Percentiles rank a stretch among this genome's conserved stretches.
phyloP scores from a whole-genome alignment of 2,888 invertebrate species.

The Hermaeophaga mercurialis region DNA sequence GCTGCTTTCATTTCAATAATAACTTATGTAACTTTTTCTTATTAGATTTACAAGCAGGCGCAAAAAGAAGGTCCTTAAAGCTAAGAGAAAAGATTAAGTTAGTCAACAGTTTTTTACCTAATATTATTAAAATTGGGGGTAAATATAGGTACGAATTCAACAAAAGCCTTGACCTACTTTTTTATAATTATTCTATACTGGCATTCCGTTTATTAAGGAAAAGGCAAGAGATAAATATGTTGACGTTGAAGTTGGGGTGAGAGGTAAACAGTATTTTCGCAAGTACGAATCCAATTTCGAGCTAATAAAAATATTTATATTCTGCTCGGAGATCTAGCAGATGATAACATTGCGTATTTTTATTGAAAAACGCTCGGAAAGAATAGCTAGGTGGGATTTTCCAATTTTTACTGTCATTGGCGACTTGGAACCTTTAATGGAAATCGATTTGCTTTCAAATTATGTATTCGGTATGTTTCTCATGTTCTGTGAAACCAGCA shows the following conservation, averaged over 20 bases:
- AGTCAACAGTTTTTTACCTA: too few species aligned
- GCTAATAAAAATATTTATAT: constrained; percentile 14
- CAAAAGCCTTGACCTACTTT: too few species aligned
- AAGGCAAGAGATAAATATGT: constrained; percentile 2
- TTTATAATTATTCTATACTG: background rate
- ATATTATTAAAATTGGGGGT: too few species aligned
- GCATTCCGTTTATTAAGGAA: background rate
- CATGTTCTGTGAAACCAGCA: too few species aligned
- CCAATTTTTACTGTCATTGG: background rate
- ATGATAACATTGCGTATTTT: constrained; percentile 6
- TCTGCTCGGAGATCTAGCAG: background rate
- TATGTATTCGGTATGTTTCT: too few species aligned
- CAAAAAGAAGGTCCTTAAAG: too few species aligned
- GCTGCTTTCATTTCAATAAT: too few species aligned
- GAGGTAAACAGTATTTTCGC: constrained; percentile 7
- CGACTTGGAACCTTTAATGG: background rate
- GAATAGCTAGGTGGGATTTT: background rate
- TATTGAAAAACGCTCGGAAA: constrained; percentile 1
- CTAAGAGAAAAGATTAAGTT: too few species aligned
- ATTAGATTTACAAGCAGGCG: too few species aligned
- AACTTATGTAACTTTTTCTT: too few species aligned
- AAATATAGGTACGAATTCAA: too few species aligned
- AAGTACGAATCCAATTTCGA: constrained; percentile 7
- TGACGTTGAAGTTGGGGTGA: background rate
- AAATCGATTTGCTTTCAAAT: background rate